These are phyloP conservation scores for Xyliphius kryptos DNA, from an alignment of 2,113 vertebrate species.

Conservation along the genomic window DNA sequence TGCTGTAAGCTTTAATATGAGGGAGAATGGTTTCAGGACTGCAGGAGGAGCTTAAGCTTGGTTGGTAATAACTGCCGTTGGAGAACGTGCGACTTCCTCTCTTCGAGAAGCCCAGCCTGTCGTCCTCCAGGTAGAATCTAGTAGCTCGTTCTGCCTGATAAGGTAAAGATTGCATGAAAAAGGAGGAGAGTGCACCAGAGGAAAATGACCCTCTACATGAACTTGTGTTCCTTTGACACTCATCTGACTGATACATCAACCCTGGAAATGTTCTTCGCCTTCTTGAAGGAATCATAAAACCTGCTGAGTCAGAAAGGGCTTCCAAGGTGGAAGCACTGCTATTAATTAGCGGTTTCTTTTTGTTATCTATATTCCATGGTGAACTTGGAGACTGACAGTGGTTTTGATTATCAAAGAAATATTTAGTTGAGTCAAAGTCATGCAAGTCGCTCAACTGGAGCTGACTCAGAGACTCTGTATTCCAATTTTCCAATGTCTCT, in stretches of 20 bases:
- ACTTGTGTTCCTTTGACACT: slow-evolving; percentile 42
- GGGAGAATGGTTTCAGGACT: slow-evolving; percentile 39
- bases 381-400: slow-evolving; percentile 37
- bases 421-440: slow-evolving; percentile 40
- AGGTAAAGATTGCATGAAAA: slow-evolving; percentile 50
- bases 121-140: slow-evolving; percentile 35
- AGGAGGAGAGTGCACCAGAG: slow-evolving; percentile 57
- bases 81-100: slow-evolving; percentile 45
- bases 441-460: slow-evolving; percentile 32
- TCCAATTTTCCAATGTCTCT: not conserved
- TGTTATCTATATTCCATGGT: slow-evolving; percentile 48
- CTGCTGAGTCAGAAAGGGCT: slow-evolving; percentile 29
- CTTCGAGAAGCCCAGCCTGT: slow-evolving; percentile 34
- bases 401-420: not conserved
- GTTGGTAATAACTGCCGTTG: slow-evolving; percentile 32
- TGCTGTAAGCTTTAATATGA: slow-evolving; percentile 37
- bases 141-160: slow-evolving; percentile 46
- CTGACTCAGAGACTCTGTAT: slow-evolving; percentile 14
- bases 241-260: slow-evolving; percentile 11
- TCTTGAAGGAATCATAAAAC: slow-evolving; percentile 42
- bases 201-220: slow-evolving; percentile 56
- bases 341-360: slow-evolving; percentile 49
- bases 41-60: slow-evolving; percentile 38
- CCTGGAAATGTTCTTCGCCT: slow-evolving; percentile 70
- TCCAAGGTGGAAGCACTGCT: slow-evolving; percentile 54